phyloP scores from a whole-genome alignment of 2,888 invertebrate species.

The Lycocerus yunnanus region DNA sequence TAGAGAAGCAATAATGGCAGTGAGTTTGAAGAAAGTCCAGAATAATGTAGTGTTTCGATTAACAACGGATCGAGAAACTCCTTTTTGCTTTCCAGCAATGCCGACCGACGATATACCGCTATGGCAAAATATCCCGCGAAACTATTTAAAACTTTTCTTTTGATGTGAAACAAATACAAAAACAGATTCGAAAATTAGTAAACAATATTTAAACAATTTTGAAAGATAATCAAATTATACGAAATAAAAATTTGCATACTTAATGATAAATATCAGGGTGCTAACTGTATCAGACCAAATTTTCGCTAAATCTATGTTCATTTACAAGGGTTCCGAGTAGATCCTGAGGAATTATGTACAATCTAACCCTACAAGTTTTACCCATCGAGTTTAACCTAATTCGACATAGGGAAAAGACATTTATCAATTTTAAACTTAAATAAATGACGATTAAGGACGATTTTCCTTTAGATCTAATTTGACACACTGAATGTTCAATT shows the following conservation, averaged over 20 bases:
- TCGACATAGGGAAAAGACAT: constrained; percentile 38
- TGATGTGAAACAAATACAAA: background rate
- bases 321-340: constrained; percentile 37
- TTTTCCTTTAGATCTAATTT: constrained; percentile 34
- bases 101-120: too few relatives aligned
- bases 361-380: constrained; percentile 35
- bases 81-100: too few relatives aligned
- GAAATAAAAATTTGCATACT: background rate
- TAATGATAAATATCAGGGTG: constrained; percentile 6
- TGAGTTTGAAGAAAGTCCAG: background rate
- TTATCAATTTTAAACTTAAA: constrained; percentile 41
- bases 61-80: background rate
- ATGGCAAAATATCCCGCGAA: too few relatives aligned
- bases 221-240: background rate
- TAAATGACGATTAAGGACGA: constrained; percentile 32
- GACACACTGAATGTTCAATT: constrained; percentile 42
- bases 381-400: constrained; percentile 39
- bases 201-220: background rate
- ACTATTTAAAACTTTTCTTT: background rate
- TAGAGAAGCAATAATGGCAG: background rate
- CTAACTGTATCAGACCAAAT: constrained; percentile 21
- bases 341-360: constrained; percentile 37
- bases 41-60: background rate
- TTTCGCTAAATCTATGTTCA: constrained; percentile 37
- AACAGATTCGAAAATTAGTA: background rate